A percentile compares a stretch with the other conserved stretches of the same genome.
Evolutionary conservation across 2,888 invertebrate species (phyloP).

Genomic region (Hyposoter dolosus): DNA sequence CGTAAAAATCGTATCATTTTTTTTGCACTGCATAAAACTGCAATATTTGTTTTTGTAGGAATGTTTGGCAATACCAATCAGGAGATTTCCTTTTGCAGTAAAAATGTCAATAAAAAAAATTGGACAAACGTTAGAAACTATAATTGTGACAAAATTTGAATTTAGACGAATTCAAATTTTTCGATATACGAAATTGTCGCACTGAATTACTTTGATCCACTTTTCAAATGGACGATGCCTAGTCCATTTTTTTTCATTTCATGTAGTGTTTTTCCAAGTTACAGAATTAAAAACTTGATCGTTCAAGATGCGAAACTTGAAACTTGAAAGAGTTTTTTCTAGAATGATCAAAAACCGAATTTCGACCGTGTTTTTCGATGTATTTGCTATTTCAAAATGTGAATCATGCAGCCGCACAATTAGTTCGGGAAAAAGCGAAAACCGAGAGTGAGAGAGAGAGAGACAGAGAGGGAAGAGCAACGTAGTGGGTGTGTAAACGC

Average conservation of each 20-base stretch:
- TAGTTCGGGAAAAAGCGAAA: not conserved
- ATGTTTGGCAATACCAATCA: not conserved
- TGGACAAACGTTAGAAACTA: not conserved
- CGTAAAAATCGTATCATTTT: not conserved
- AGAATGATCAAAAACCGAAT: not conserved
- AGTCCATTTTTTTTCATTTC: not conserved
- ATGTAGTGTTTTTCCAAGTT: not conserved
- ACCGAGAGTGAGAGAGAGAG: not conserved
- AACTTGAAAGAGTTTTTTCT: not conserved
- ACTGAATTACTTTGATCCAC: not conserved
- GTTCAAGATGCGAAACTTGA: not conserved
- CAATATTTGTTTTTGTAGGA: not conserved
- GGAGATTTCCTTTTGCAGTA: not conserved
- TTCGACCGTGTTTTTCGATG: not conserved
- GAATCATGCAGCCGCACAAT: not conserved
- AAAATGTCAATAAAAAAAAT: not conserved
- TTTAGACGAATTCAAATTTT: not conserved
- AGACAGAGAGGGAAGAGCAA: not conserved
- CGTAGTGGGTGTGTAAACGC: constrained; percentile 10
- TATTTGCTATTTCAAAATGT: not conserved
- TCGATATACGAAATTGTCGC: not conserved
- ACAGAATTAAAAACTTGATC: not conserved
- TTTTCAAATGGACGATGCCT: not conserved
- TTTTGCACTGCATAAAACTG: not conserved
- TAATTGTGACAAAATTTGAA: not conserved